Percentiles rank a stretch among this genome's conserved stretches.
phyloP scores from a whole-genome alignment of 23 tunicate species.

The Aplidium turbinatum region DNA sequence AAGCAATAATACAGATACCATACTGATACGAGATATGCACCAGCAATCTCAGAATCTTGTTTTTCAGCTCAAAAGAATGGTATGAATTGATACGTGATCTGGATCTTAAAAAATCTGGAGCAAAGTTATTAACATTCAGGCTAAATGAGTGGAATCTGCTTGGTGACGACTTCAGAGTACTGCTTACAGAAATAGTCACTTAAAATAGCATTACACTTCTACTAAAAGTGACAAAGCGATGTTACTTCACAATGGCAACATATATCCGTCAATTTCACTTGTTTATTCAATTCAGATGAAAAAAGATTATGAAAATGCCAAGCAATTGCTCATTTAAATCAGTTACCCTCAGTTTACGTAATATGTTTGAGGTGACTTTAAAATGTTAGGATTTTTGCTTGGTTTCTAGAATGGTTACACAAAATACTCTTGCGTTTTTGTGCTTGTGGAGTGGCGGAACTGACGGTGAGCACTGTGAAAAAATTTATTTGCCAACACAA shows the following conservation, averaged over 20 bases:
- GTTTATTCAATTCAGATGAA: neutral
- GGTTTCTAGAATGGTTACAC: neutral
- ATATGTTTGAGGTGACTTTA: neutral
- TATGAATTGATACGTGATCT: neutral
- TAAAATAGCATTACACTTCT: neutral
- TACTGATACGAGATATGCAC: too few relatives aligned
- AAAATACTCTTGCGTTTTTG: slow-evolving; percentile 1
- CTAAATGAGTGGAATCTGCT: neutral
- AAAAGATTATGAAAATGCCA: neutral
- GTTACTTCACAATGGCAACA: neutral
- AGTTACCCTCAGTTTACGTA: neutral
- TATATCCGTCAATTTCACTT: neutral
- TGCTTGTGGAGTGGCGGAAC: neutral
- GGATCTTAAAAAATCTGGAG: neutral
- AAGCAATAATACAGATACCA: too few relatives aligned
- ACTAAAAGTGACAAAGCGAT: neutral
- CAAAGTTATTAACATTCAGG: neutral
- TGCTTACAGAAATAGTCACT: neutral
- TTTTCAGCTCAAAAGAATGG: too few relatives aligned
- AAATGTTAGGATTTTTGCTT: neutral
- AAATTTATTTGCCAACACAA: neutral
- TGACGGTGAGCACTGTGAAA: neutral
- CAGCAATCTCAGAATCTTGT: too few relatives aligned
- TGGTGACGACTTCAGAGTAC: neutral
- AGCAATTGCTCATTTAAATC: neutral